These are phyloP conservation scores for Penelope pileata DNA, from an alignment of 2,113 vertebrate genomes.

Conservation along the genomic window DNA sequence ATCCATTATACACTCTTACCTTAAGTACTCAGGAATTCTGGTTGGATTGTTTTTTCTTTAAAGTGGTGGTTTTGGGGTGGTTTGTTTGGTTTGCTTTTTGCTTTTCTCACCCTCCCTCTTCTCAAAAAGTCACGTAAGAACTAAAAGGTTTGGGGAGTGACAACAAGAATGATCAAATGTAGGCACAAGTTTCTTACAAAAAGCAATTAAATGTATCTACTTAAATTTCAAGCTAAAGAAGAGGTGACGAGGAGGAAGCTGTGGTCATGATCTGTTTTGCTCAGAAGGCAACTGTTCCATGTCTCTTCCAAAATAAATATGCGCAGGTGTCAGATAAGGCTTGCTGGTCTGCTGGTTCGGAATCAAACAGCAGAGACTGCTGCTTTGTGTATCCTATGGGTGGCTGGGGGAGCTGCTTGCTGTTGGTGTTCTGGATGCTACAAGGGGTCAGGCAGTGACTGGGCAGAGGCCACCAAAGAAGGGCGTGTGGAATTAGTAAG, in stretches of 20 bases:
- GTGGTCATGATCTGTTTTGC: background rate
- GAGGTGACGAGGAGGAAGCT: background rate
- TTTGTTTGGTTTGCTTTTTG: background rate
- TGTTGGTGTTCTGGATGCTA: background rate
- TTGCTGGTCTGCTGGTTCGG: background rate
- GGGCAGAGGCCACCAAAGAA: background rate
- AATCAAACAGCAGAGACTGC: background rate
- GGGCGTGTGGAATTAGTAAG: background rate
- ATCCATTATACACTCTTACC: background rate
- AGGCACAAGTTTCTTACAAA: background rate
- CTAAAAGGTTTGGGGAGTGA: background rate
- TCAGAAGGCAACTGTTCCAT: background rate
- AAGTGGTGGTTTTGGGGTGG: background rate
- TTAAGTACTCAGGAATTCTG: background rate
- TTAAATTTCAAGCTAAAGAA: background rate
- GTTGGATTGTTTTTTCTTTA: background rate
- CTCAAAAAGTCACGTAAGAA: background rate
- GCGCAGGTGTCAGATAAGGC: background rate
- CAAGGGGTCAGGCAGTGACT: background rate
- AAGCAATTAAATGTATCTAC: background rate
- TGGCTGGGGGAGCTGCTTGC: background rate
- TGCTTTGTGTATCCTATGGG: accelerated
- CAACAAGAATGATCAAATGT: background rate
- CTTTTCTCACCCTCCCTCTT: background rate
- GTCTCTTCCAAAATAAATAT: background rate